Conservation (phyloP, 2,888 invertebrate species). For the Zygothrica quintamaculata region DNA sequence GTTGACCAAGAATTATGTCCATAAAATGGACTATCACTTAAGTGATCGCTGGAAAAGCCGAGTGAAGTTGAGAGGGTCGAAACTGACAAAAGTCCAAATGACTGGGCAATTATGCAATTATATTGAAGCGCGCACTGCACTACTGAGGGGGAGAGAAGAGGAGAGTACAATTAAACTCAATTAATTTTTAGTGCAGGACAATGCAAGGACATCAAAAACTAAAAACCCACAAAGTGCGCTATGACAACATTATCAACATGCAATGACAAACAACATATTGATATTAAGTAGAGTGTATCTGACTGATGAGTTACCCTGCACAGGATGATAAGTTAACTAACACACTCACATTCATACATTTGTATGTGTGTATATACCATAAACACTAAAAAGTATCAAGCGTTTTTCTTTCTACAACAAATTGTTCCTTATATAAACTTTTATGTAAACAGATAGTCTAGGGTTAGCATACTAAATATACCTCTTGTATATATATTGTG, state of each 20-base stretch:
- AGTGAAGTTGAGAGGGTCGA: conserved; percentile 54
- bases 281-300: too few species aligned
- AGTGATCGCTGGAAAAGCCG: conserved; percentile 52
- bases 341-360: too few species aligned
- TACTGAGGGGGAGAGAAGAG: conserved; percentile 17
- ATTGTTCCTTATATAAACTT: too few species aligned
- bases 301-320: neutral
- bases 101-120: conserved; percentile 80
- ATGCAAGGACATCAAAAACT: conserved; percentile 45
- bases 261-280: conserved; percentile 18
- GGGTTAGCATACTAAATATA: too few species aligned
- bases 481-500: neutral
- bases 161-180: conserved; percentile 72
- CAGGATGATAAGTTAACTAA: too few species aligned
- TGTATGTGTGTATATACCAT: too few species aligned
- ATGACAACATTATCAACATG: conserved; percentile 70
- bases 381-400: too few species aligned
- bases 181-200: conserved; percentile 65
- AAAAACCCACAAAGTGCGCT: conserved; percentile 58
- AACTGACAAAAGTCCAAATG: conserved; percentile 72
- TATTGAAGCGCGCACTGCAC: conserved; percentile 55
- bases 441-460: too few species aligned
- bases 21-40: conserved; percentile 77
- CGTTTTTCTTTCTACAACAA: too few species aligned
- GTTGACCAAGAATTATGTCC: conserved; percentile 68